phyloP scores from a whole-genome alignment of 2,797 vertebrate species.

The Rhabdophis nuchalis region DNA sequence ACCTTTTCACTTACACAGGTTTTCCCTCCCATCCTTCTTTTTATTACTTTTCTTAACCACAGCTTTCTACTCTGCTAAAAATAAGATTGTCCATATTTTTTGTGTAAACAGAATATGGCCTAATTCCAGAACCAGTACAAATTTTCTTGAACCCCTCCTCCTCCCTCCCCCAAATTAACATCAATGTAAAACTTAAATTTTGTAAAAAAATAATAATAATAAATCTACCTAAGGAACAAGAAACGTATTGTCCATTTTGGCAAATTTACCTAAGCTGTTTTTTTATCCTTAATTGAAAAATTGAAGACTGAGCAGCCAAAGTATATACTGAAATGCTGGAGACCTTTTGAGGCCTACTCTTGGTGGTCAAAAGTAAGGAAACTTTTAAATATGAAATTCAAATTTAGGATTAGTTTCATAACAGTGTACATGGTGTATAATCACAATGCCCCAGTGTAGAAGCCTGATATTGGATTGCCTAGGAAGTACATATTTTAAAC shows the following conservation, averaged over 20 bases:
- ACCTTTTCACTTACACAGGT: neutral
- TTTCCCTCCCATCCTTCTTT: neutral
- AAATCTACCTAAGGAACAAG: conserved; percentile 55
- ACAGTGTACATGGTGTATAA: conserved; percentile 48
- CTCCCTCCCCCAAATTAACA: too few species aligned
- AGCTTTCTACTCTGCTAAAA: conserved; percentile 33
- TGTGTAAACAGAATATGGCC: conserved; percentile 22
- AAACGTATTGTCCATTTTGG: conserved; percentile 52
- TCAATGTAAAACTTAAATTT: conserved; percentile 54
- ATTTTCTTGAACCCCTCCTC: conserved; percentile 23
- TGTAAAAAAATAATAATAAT: neutral
- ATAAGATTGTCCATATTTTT: conserved; percentile 18
- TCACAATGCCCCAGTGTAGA: conserved; percentile 50
- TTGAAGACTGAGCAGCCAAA: conserved; percentile 60
- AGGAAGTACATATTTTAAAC: conserved; percentile 44
- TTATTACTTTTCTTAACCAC: neutral
- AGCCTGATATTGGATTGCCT: conserved; percentile 50
- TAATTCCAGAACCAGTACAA: conserved; percentile 34
- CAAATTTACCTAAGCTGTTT: conserved; percentile 47
- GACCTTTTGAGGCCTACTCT: conserved; percentile 37
- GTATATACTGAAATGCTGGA: conserved; percentile 56
- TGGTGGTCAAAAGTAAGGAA: conserved; percentile 23
- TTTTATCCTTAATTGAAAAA: conserved; percentile 66
- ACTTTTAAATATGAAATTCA: conserved; percentile 33
- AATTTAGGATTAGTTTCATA: conserved; percentile 63